Conservation (phyloP, 2,113 vertebrate species). For the Daboia siamensis region DNA sequence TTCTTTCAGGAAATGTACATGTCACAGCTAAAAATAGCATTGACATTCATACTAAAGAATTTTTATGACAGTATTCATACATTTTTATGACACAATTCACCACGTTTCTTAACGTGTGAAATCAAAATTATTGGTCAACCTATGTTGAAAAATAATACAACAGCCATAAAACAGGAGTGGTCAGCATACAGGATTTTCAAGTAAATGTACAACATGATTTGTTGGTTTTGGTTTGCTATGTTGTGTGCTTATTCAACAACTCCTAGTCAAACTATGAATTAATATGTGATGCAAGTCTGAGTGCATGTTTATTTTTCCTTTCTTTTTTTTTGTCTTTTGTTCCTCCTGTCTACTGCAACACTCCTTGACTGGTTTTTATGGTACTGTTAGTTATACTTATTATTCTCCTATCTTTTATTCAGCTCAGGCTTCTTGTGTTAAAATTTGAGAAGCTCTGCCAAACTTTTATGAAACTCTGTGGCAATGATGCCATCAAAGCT, state of each 20-base stretch:
- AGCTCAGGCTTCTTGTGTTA: background rate
- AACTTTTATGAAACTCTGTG: rapidly evolving
- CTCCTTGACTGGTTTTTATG: background rate
- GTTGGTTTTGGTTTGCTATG: background rate
- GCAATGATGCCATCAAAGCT: rapidly evolving
- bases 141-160: background rate
- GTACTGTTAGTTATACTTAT: background rate
- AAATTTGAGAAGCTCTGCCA: background rate
- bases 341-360: background rate
- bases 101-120: background rate
- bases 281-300: background rate
- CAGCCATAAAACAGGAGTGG: no score
- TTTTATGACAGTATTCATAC: background rate
- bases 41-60: background rate
- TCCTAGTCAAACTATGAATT: background rate
- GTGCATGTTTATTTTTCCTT: background rate
- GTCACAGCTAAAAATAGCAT: background rate
- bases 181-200: no score
- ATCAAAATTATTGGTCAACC: background rate
- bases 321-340: background rate
- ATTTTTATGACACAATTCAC: no score
- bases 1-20: background rate
- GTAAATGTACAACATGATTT: background rate
- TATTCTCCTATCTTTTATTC: background rate
- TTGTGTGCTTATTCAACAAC: background rate